Percentiles rank a stretch among this genome's conserved stretches.
phyloP scores from a whole-genome alignment of 2,113 vertebrate genomes.

The Bubalus kerabau region DNA sequence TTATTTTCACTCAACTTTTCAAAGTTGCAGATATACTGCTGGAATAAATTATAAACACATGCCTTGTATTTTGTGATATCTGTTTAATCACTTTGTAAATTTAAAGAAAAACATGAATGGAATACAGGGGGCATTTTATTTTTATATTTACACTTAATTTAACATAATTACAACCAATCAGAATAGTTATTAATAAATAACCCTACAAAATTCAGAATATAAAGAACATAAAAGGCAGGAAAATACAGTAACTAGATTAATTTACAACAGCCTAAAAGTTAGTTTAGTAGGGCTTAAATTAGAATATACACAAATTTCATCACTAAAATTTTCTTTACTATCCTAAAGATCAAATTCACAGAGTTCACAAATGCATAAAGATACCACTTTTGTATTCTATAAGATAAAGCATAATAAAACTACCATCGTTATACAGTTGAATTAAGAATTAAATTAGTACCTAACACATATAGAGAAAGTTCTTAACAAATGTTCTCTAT shows the following conservation, averaged over 20 bases:
- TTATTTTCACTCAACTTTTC: slow-evolving; percentile 34
- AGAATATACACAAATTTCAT: background rate
- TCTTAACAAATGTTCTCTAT: background rate
- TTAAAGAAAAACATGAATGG: slow-evolving; percentile 43
- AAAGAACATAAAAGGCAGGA: background rate
- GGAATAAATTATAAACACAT: slow-evolving; percentile 33
- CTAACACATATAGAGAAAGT: background rate
- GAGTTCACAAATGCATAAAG: background rate
- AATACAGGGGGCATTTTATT: background rate
- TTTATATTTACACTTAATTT: slow-evolving; percentile 31
- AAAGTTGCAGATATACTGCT: slow-evolving; percentile 3
- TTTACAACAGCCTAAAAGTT: background rate
- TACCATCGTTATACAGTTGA: background rate
- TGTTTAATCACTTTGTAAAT: slow-evolving; percentile 12
- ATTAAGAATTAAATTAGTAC: background rate
- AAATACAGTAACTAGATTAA: slow-evolving; percentile 4
- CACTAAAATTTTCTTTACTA: background rate
- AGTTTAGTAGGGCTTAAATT: background rate
- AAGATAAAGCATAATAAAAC: background rate
- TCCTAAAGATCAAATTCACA: slow-evolving; percentile 16
- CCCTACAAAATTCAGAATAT: background rate
- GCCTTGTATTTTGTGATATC: slow-evolving; percentile 37
- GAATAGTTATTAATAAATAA: background rate
- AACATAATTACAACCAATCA: slow-evolving; percentile 18
- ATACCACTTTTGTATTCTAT: background rate